phyloP scores from a whole-genome alignment of 2,797 vertebrate genomes.

The Neomorphus geoffroyi region DNA sequence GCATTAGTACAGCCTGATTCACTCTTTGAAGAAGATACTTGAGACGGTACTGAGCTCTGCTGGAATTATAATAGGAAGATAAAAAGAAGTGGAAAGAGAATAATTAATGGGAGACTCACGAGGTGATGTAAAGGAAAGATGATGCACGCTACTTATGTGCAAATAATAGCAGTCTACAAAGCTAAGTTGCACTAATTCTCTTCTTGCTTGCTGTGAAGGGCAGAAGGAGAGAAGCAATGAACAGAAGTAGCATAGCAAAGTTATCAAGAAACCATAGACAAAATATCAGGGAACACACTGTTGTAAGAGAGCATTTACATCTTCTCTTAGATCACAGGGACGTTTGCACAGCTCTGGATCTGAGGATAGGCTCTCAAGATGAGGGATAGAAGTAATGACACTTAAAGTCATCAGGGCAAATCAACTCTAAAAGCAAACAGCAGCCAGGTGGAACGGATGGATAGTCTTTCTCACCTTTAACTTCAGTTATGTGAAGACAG shows the following conservation, averaged over 20 bases:
- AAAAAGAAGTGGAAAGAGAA: background rate
- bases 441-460: background rate
- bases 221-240: background rate
- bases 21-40: background rate
- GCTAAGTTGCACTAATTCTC: background rate
- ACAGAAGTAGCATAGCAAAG: background rate
- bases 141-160: background rate
- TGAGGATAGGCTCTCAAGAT: background rate
- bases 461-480: background rate
- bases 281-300: background rate
- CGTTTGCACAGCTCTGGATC: background rate
- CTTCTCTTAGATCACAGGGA: background rate
- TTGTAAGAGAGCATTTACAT: background rate
- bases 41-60: background rate
- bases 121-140: background rate
- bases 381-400: background rate
- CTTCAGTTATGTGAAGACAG: background rate
- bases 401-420: background rate
- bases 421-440: background rate
- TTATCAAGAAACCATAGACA: background rate
- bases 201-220: background rate
- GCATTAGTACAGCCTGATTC: background rate
- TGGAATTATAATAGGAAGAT: background rate
- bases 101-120: background rate
- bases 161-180: background rate